Evolutionary conservation across 2,113 vertebrate species (phyloP), one percentile per base, ranked within the genome.

Genomic region (Nannobrachium achirus): DNA sequence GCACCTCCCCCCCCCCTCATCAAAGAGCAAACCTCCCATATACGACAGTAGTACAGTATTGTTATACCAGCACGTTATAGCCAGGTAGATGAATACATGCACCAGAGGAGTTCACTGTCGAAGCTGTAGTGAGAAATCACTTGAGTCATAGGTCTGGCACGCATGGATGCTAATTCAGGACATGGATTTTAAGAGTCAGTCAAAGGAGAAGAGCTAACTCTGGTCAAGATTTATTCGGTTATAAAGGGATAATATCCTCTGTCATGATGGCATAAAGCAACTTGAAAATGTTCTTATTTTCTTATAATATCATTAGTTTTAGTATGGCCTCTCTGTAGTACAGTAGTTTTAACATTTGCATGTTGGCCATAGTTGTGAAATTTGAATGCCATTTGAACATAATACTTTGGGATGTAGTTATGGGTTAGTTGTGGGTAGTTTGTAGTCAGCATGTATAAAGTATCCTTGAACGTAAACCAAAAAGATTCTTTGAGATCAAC

Each of bases 1-100:
- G 58, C 66, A 73, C 89, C 88, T 81, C 90, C 91, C 85, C 81
- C 64, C 69, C 69, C 74, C 71, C 50, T 52, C 7, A 9, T 4
- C 78, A 71, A 57, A 78, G 67, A 58, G 73, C 4, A 51, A 18
- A 45, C 57, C 19, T 33, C 44, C 45, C 48, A 10, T 33, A 8
- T 6, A 55, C 48, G 63, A 3, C 6, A 18, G 6, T 16, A 18
- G 51, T 41, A 19, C 33, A 73, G 18, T 44, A 33, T n/a, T n/a
- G 10, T 69, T 19, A 0, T 8, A 16, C 16, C 13, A 25, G 56
- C 45, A 13, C 13, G 14, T 7, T 5, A 15, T 3, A 7, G 10
- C 11, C 18, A 11, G 19, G 13, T 62, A 49, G 42, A 64, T 13
- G 25, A 33, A 11, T 10, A 19, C 45, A 69, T 44, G 16, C 50